phyloP scores from a whole-genome alignment of 2,888 invertebrate species.

The Notocelia uddmanniana region DNA sequence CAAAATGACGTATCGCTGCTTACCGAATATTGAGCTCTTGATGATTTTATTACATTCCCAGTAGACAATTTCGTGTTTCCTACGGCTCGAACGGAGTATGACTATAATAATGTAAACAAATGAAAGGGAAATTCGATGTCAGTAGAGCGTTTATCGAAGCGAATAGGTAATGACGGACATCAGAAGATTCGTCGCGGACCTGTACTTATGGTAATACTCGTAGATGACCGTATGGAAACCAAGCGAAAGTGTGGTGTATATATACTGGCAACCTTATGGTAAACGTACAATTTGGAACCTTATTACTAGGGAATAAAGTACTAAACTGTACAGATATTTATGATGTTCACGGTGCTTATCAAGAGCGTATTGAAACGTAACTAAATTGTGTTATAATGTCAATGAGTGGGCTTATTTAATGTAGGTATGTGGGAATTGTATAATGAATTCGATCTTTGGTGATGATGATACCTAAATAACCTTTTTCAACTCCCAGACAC shows the following conservation, averaged over 20 bases:
- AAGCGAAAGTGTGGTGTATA: constrained; percentile 12
- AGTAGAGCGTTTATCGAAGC: constrained; percentile 34
- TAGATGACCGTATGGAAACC: constrained; percentile 28
- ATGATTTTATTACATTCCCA: neutral
- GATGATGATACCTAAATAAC: neutral
- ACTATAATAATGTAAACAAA: constrained; percentile 18
- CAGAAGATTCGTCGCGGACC: constrained; percentile 21
- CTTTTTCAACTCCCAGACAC: too few relatives aligned
- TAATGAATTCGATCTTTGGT: neutral
- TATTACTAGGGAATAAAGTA: neutral
- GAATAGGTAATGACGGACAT: constrained; percentile 38
- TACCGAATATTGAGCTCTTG: neutral
- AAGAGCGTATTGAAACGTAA: neutral
- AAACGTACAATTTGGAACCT: neutral
- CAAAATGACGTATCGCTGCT: too few relatives aligned
- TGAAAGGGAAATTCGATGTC: constrained; percentile 38
- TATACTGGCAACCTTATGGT: neutral
- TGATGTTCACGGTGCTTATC: neutral
- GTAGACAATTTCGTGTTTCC: neutral
- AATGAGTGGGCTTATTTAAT: neutral
- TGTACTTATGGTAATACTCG: constrained; percentile 26
- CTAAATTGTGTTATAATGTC: constrained; percentile 14
- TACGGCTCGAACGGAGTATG: neutral
- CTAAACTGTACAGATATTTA: neutral
- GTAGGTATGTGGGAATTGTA: neutral